Evolutionary conservation across 2,113 vertebrate species (phyloP).

Genomic region (Lepus europaeus): DNA sequence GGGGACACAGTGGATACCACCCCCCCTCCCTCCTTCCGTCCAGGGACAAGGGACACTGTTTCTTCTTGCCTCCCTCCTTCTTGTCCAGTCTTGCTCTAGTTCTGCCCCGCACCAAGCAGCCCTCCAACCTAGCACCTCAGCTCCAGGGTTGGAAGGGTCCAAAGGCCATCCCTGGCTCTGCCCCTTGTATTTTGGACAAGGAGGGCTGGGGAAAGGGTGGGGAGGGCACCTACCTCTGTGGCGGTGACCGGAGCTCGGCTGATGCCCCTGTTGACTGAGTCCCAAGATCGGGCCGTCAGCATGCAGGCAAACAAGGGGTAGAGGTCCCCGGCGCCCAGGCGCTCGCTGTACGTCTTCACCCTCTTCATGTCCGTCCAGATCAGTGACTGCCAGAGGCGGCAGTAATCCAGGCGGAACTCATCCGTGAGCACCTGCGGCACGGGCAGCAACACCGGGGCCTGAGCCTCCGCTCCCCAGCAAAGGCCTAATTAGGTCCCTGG

Average conservation of each 20-base stretch:
- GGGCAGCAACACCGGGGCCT: not conserved
- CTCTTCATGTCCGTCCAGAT: constrained; percentile 93
- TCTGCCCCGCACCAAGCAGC: not conserved
- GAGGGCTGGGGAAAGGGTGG: too few species aligned
- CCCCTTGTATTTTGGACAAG: not conserved
- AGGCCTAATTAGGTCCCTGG: not conserved
- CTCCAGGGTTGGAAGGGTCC: not conserved
- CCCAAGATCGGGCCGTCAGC: constrained; percentile 96
- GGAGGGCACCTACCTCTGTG: constrained; percentile 89
- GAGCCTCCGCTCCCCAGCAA: not conserved
- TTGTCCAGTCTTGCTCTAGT: not conserved
- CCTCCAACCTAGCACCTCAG: not conserved
- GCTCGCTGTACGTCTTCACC: constrained; percentile 93
- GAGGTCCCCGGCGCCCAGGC: constrained; percentile 94
- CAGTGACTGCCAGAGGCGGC: constrained; percentile 96
- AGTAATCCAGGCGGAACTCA: constrained; percentile 95
- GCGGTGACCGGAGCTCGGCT: constrained; percentile 90
- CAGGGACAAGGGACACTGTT: too few species aligned
- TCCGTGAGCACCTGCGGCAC: constrained; percentile 90
- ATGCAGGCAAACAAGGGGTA: constrained; percentile 97
- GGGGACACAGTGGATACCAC: accelerated
- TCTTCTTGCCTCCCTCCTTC: not conserved
- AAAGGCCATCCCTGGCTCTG: not conserved
- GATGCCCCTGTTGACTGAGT: constrained; percentile 93
- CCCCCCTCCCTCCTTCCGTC: not conserved